Conservation (phyloP, 1,140 invertebrate species). For the Phocides pigmalion region DNA sequence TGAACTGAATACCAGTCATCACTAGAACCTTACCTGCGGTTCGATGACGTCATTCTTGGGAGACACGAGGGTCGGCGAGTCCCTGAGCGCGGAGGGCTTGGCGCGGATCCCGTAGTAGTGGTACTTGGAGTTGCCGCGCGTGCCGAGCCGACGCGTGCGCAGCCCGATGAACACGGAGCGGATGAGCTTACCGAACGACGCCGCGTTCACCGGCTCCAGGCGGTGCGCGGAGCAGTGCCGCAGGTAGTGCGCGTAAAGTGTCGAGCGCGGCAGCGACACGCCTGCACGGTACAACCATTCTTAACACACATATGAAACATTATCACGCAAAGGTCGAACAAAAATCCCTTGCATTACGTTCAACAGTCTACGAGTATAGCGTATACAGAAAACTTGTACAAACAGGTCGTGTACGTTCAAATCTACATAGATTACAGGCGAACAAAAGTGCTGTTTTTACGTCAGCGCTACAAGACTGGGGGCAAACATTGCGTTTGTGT, state of each 20-base stretch:
- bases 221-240: constrained; percentile 97
- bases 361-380: no score
- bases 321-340: no score
- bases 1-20: no score
- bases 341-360: no score
- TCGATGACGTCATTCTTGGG: constrained; percentile 47
- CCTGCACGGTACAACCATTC: no score
- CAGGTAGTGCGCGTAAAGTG: constrained; percentile 98
- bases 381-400: no score
- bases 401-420: no score
- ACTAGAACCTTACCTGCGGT: constrained; percentile 41
- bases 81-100: constrained; percentile 86
- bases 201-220: constrained; percentile 98
- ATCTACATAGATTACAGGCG: no score
- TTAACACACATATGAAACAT: no score
- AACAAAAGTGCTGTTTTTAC: no score
- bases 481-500: no score
- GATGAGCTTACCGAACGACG: constrained; percentile 99
- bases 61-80: constrained; percentile 42
- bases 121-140: constrained; percentile 99
- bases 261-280: constrained; percentile 97
- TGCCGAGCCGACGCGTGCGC: constrained; percentile 96
- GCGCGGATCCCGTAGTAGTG: constrained; percentile 99
- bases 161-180: constrained; percentile 98
- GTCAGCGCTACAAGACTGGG: no score